Conservation (phyloP, 2,888 invertebrate species). For the Tromatobia lineatoria region DNA sequence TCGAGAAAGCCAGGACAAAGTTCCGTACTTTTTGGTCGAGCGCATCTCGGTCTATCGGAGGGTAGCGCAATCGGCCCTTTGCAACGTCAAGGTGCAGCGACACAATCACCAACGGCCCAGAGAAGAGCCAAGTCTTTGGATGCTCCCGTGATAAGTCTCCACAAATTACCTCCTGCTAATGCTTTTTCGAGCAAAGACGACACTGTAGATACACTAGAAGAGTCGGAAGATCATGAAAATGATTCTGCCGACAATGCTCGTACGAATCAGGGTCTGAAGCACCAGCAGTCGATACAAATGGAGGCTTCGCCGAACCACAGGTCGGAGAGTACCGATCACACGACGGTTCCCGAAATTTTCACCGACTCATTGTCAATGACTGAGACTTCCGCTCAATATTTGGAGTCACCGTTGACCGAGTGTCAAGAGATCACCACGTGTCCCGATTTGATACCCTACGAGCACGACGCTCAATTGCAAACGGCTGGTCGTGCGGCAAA, state of each 20-base stretch:
- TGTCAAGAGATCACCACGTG: conserved; percentile 80
- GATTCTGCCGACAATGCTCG: conserved; percentile 44
- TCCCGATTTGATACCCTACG: conserved; percentile 80
- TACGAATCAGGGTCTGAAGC: conserved; percentile 31
- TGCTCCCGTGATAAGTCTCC: conserved; percentile 93
- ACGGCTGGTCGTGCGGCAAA: conserved; percentile 31
- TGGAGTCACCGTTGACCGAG: conserved; percentile 83
- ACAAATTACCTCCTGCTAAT: conserved; percentile 92
- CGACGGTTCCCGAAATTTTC: conserved; percentile 80
- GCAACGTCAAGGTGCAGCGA: conserved; percentile 92
- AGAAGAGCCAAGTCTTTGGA: conserved; percentile 94
- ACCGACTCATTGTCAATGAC: conserved; percentile 83
- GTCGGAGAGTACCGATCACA: conserved; percentile 82
- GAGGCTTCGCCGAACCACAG: conserved; percentile 80
- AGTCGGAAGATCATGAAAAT: conserved; percentile 86
- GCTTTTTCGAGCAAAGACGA: conserved; percentile 96
- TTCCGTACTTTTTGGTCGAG: conserved; percentile 92
- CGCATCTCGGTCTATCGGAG: conserved; percentile 93
- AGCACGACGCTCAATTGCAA: conserved; percentile 73
- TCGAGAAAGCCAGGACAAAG: conserved; percentile 91
- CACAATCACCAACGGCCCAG: conserved; percentile 91
- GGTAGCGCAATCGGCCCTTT: conserved; percentile 92
- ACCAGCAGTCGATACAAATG: conserved; percentile 74
- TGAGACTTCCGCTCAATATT: conserved; percentile 82
- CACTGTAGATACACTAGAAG: conserved; percentile 92